Base-by-base conservation (phyloP, 1,140 invertebrate species). In the Aphidius gifuensis region DNA sequence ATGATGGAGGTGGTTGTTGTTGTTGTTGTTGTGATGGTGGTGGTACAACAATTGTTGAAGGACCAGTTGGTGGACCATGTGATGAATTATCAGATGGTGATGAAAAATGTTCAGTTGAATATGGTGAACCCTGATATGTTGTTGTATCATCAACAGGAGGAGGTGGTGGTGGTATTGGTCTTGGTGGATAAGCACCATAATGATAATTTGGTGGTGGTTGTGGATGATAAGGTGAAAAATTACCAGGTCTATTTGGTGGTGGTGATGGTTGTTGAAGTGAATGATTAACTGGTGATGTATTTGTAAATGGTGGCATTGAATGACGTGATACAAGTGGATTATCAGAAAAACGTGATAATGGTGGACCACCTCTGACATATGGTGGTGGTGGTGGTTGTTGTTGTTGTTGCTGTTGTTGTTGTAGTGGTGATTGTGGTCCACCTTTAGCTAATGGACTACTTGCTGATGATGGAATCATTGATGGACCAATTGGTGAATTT, bases 141-240 rank as follows among this genome's bases (percentile, higher is more conserved):
- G 77, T 75, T 9, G 77, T 75, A 47, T 81, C 78, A 46, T 79
- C 78, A 6, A 78, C 78, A 42, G 80, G 78, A 5, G 74, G 69
- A 66, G 80, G 73, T 0, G 78, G 73, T 3, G 81, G 78, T 9
- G 77, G 76, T 32, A 32, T 32, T 32, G 23, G 23, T 32, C 23
- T 32, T 16, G 80, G 74, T 7, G 81, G 78, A 64, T 83, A 83
- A n/a, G 75, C 76, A 46, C 79, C 80, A 64, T 82, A 83, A 58
- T 82, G 82, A 62, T 81, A 81, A 64, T 79, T 80, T 1, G 78
- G 78, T 5, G 80, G 77, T 1, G 81, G 81, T 11, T 79, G 79
- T 1, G 79, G 76, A 62, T 81, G 81, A 66, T 83, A 82, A 5
- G 80, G 79, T 11, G 81, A 80, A 54, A 81, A 82, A 56, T 79